Percentiles rank a stretch among this genome's conserved stretches.
Conservation (phyloP, 2,113 vertebrate species). For the Planiliza haematocheilus region DNA sequence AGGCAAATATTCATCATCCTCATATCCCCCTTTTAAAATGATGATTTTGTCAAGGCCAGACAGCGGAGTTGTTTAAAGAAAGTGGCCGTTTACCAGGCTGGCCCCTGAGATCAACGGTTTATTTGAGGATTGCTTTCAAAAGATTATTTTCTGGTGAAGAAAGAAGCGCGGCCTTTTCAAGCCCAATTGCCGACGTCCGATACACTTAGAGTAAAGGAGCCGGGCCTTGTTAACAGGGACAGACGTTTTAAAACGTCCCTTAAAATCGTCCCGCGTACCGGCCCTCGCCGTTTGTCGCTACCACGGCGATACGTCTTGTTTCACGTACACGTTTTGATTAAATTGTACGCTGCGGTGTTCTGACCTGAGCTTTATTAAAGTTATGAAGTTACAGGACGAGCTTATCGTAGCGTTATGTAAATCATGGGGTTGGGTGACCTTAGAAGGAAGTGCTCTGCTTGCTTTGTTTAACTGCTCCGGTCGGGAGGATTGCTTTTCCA, state of each 20-base stretch:
- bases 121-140: constrained; percentile 79
- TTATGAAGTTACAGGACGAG: constrained; percentile 33
- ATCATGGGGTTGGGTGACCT: constrained; percentile 42
- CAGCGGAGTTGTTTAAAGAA: constrained; percentile 72
- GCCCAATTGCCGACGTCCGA: constrained; percentile 56
- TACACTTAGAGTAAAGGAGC: constrained; percentile 46
- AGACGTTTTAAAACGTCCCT: constrained; percentile 41
- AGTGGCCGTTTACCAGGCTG: constrained; percentile 65
- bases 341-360: constrained; percentile 37
- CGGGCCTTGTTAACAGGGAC: constrained; percentile 64
- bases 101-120: constrained; percentile 69
- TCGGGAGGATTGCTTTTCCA: background rate
- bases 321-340: constrained; percentile 43
- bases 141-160: constrained; percentile 50
- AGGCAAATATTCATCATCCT: constrained; percentile 83
- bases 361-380: constrained; percentile 39
- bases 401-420: constrained; percentile 37
- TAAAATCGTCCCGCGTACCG: constrained; percentile 32
- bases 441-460: constrained; percentile 18
- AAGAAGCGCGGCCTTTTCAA: constrained; percentile 64
- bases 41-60: constrained; percentile 73
- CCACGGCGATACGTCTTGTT: constrained; percentile 40
- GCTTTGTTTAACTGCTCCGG: constrained; percentile 29
- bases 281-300: constrained; percentile 45
- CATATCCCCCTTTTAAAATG: constrained; percentile 76